Conservation (phyloP, 53 echinoderm and acorn worm genomes). For the Astropecten irregularis region DNA sequence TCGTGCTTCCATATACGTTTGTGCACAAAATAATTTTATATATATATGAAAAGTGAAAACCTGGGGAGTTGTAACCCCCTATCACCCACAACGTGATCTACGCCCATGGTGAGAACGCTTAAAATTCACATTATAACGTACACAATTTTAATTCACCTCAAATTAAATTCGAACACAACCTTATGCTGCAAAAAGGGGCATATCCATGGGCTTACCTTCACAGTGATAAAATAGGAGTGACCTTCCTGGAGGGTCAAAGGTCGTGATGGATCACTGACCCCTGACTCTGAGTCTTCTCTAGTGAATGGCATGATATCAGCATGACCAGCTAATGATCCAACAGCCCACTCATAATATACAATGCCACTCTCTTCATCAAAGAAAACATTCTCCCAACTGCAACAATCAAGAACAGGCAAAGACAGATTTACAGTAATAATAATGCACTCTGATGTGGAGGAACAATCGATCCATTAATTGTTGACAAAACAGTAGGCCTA, state of each 20-base stretch:
- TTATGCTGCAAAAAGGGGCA: no score
- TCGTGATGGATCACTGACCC: neutral
- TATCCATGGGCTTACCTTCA: slow-evolving; percentile 19
- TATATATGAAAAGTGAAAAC: neutral
- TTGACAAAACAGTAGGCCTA: no score
- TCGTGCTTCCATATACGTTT: no score
- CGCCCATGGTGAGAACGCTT: no score
- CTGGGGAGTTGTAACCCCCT: neutral
- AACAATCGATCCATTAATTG: no score
- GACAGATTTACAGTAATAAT: no score
- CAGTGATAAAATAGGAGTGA: slow-evolving; percentile 32
- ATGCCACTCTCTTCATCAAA: slow-evolving; percentile 51
- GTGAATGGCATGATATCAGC: slow-evolving; percentile 44
- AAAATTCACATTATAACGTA: slow-evolving; percentile 18
- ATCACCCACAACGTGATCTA: neutral
- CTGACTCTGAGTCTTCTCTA: neutral
- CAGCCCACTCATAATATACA: slow-evolving; percentile 40
- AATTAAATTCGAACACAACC: neutral
- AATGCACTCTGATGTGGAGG: no score
- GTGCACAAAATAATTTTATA: neutral
- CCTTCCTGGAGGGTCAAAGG: slow-evolving; percentile 40
- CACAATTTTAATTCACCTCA: no score
- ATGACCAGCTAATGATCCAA: slow-evolving; percentile 23
- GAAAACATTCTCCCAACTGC: slow-evolving; percentile 44
- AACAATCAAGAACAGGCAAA: neutral